A percentile compares a stretch with the other conserved stretches of the same genome.
Evolutionary conservation across 2,113 vertebrate species (phyloP).

Genomic region (Lagopus muta): DNA sequence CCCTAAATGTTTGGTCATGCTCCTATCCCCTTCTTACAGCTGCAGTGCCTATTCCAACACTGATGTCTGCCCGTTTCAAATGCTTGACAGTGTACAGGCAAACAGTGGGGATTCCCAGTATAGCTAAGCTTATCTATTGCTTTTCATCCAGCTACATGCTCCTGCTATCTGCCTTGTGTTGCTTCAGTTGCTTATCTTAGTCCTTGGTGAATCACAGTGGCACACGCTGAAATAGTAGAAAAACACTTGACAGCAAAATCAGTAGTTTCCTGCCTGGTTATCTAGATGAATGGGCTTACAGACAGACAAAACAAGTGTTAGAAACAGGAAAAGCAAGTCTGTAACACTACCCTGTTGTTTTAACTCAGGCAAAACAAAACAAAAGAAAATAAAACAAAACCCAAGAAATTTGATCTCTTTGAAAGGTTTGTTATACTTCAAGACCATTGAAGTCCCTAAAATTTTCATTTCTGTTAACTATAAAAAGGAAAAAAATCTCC

Average conservation of each 20-base stretch:
- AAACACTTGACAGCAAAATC: not conserved
- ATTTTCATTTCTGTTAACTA: not conserved
- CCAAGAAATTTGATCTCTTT: not conserved
- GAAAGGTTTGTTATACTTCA: not conserved
- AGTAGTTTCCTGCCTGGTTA: not conserved
- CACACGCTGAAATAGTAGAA: not conserved
- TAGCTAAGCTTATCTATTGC: not conserved
- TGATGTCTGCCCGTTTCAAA: not conserved
- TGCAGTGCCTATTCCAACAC: not conserved
- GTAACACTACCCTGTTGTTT: not conserved
- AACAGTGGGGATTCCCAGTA: not conserved
- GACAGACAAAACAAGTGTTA: not conserved
- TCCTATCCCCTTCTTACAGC: not conserved
- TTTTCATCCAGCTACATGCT: not conserved
- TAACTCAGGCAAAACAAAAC: not conserved
- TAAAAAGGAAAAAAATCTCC: not conserved
- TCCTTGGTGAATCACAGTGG: not conserved
- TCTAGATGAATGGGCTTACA: not conserved
- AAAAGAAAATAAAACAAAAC: fast-evolving
- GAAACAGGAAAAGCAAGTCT: not conserved
- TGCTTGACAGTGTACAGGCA: not conserved
- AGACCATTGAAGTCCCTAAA: not conserved
- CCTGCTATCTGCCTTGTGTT: not conserved
- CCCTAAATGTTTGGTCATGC: not conserved
- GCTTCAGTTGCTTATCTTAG: not conserved